phyloP scores from a whole-genome alignment of 2,888 invertebrate species.

The Iphiclides podalirius region DNA sequence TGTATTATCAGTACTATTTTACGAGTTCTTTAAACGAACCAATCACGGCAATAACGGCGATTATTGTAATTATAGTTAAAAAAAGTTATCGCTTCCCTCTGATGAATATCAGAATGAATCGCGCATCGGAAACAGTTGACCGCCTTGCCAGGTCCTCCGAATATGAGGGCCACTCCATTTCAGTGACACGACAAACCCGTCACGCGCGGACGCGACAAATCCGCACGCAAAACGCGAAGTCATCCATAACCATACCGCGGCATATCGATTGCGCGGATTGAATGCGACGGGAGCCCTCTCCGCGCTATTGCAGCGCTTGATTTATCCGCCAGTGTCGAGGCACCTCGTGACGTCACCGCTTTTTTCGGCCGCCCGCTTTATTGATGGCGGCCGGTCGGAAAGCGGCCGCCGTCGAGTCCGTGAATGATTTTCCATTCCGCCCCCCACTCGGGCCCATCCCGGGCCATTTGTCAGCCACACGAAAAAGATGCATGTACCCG shows the following conservation, averaged over 20 bases:
- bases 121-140: background rate
- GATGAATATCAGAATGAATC: no score
- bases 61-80: no score
- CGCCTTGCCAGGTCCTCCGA: background rate
- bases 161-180: background rate
- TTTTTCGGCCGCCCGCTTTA: slow-evolving; percentile 60
- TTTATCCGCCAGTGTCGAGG: slow-evolving; percentile 73
- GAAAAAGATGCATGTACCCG: slow-evolving; percentile 75
- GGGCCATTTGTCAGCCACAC: slow-evolving; percentile 75
- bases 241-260: slow-evolving; percentile 67
- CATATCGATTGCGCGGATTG: slow-evolving; percentile 54
- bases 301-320: slow-evolving; percentile 59
- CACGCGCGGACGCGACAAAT: slow-evolving; percentile 13
- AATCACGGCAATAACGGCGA: no score
- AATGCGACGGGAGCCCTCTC: slow-evolving; percentile 70
- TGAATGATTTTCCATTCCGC: slow-evolving; percentile 73
- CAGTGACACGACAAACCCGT: no score
- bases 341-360: slow-evolving; percentile 74
- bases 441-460: slow-evolving; percentile 54
- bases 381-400: slow-evolving; percentile 75
- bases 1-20: no score
- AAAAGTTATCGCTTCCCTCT: no score
- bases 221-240: slow-evolving; percentile 27
- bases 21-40: no score
- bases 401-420: slow-evolving; percentile 71